Conservation (phyloP, 2,888 invertebrate species). For the Pycnomerus fuliginosus region DNA sequence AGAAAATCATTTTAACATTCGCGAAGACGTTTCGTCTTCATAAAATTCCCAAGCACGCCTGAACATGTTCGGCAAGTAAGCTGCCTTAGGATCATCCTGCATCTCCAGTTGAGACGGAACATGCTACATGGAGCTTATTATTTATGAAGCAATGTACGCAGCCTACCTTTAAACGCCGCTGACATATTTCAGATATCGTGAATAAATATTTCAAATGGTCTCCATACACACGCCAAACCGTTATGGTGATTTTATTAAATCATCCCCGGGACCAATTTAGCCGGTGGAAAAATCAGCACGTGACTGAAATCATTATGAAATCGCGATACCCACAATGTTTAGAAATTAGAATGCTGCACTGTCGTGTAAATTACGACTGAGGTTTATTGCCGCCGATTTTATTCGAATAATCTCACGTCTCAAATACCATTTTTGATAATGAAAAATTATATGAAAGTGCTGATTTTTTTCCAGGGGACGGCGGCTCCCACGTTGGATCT, state of each 20-base stretch:
- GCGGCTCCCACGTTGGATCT: conserved; percentile 50
- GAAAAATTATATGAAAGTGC: neutral
- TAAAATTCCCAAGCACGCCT: conserved; percentile 13
- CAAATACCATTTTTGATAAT: conserved; percentile 1
- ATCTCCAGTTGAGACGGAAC: conserved; percentile 29
- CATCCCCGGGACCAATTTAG: conserved; percentile 12
- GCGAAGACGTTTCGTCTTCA: too few species aligned
- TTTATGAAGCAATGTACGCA: conserved; percentile 36
- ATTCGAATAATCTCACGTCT: conserved; percentile 2
- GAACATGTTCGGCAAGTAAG: conserved; percentile 18
- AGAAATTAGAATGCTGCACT: too few species aligned
- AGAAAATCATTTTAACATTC: too few species aligned
- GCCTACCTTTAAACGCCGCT: conserved; percentile 32
- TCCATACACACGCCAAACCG: conserved; percentile 32
- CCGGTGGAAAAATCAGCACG: neutral
- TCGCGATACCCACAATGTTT: too few species aligned
- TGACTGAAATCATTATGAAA: too few species aligned
- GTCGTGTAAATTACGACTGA: conserved; percentile 7
- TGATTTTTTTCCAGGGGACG: conserved; percentile 47
- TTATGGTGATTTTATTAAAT: conserved; percentile 18
- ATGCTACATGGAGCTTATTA: conserved; percentile 36
- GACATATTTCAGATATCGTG: conserved; percentile 39
- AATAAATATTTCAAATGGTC: conserved; percentile 33
- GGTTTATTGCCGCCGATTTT: conserved; percentile 7
- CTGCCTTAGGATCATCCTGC: conserved; percentile 30